A percentile compares a stretch with the other conserved stretches of the same genome.
Evolutionary conservation across 2,113 vertebrate genomes (phyloP).

Genomic region (Aythya baeri): DNA sequence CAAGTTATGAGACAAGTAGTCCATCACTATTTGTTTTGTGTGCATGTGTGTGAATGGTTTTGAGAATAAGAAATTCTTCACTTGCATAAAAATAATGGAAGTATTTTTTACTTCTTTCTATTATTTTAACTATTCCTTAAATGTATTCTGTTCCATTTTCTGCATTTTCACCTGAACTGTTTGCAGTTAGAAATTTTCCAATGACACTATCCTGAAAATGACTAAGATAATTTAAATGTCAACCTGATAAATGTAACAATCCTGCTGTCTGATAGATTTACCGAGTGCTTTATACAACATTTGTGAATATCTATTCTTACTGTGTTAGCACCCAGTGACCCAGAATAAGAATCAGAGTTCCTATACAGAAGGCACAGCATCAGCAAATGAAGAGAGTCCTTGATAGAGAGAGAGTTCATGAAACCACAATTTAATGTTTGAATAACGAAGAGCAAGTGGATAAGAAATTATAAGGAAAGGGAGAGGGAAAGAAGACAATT

Average conservation of each 20-base stretch:
- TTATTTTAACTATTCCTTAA: background rate
- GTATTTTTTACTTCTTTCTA: background rate
- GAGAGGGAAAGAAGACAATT: background rate
- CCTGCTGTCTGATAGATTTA: background rate
- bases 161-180: background rate
- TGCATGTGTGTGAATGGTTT: background rate
- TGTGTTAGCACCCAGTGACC: background rate
- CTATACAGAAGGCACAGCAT: background rate
- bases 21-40: background rate
- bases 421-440: background rate
- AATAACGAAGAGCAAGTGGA: background rate
- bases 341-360: background rate
- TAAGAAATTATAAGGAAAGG: background rate
- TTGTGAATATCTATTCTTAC: background rate
- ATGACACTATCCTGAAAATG: background rate
- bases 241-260: conserved; percentile 22
- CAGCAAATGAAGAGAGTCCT: background rate
- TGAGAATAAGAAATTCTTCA: background rate
- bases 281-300: background rate
- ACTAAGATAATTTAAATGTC: background rate
- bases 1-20: background rate
- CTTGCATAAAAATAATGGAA: background rate
- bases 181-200: background rate
- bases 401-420: background rate
- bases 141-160: background rate